Conservation (phyloP, 2,797 vertebrate species). For the Naso thynnoides region DNA sequence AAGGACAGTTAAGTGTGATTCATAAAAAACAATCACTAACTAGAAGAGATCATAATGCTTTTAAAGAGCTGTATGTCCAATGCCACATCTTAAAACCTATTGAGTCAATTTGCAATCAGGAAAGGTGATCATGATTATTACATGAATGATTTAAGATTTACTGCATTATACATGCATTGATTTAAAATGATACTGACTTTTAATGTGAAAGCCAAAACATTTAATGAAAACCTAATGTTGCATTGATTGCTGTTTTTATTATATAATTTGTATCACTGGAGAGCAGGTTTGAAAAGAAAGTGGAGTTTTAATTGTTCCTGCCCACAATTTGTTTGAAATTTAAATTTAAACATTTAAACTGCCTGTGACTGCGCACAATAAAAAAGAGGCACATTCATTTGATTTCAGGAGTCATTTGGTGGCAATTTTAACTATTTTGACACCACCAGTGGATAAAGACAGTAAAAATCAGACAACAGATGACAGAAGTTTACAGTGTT, state of each 20-base stretch:
- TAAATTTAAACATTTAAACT: background rate
- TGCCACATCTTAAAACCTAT: background rate
- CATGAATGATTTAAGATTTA: background rate
- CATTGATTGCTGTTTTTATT: background rate
- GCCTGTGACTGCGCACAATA: too few species aligned
- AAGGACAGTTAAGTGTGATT: conserved; percentile 25
- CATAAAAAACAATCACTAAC: conserved; percentile 19
- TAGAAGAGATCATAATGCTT: background rate
- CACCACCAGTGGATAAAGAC: background rate
- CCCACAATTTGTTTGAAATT: background rate
- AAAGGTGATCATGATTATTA: conserved; percentile 1
- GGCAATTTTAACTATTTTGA: background rate
- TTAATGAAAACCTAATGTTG: conserved; percentile 1
- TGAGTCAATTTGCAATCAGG: conserved; percentile 1
- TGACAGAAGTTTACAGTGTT: background rate
- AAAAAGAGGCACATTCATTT: background rate
- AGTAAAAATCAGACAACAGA: background rate
- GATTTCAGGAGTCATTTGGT: background rate
- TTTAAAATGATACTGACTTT: conserved; percentile 6
- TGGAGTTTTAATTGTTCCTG: background rate
- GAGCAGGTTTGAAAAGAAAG: background rate
- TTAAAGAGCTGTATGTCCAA: conserved; percentile 6
- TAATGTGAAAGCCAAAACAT: background rate
- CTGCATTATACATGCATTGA: conserved; percentile 9
- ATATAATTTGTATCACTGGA: background rate